phyloP scores from a whole-genome alignment of 2,888 invertebrate genomes.

The Tinea semifulvella region DNA sequence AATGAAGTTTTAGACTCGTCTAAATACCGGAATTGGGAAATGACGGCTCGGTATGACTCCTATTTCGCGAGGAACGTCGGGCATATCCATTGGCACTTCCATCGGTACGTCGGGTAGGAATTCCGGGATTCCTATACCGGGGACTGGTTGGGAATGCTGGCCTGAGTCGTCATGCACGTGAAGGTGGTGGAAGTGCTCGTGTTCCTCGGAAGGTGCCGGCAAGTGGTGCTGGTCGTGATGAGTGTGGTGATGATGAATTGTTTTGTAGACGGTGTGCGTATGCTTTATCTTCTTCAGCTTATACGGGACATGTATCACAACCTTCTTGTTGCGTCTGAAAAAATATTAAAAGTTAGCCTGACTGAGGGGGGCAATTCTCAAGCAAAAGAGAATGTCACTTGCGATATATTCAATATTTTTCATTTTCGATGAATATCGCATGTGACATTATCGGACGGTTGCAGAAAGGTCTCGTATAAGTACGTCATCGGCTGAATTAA shows the following conservation, averaged over 20 bases:
- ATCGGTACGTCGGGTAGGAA: slow-evolving; percentile 42
- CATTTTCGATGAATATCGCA: too few relatives aligned
- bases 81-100: slow-evolving; percentile 25
- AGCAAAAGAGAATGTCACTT: too few relatives aligned
- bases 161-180: slow-evolving; percentile 40
- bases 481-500: too few relatives aligned
- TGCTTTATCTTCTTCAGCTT: slow-evolving; percentile 75
- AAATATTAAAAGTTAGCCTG: background rate
- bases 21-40: slow-evolving; percentile 36
- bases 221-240: slow-evolving; percentile 37
- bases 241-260: slow-evolving; percentile 66
- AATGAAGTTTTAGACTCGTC: slow-evolving; percentile 28
- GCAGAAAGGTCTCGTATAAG: too few relatives aligned
- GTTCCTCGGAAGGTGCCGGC: slow-evolving; percentile 41
- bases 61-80: slow-evolving; percentile 25
- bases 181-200: slow-evolving; percentile 61
- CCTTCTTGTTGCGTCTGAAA: slow-evolving; percentile 67
- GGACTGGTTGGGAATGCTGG: slow-evolving; percentile 43
- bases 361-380: too few relatives aligned
- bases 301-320: slow-evolving; percentile 74
- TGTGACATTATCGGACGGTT: too few relatives aligned
- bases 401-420: too few relatives aligned
- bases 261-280: slow-evolving; percentile 76
- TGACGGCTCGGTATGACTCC: slow-evolving; percentile 33
- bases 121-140: slow-evolving; percentile 48